These are phyloP conservation scores for Eulithis prunata DNA, from an alignment of 2,888 invertebrate species.

Conservation along the genomic window DNA sequence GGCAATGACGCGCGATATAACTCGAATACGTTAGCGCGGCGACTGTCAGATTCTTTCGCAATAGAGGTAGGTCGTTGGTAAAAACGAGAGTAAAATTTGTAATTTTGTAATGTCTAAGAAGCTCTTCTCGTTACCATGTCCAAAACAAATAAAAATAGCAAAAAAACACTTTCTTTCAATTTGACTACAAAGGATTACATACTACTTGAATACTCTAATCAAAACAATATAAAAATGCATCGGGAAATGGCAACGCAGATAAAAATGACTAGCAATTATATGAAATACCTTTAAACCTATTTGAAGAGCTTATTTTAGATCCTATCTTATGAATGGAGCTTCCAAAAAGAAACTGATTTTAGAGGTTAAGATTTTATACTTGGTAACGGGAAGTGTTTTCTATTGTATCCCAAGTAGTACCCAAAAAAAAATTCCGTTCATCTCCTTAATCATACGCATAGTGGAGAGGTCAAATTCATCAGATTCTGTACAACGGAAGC, in stretches of 20 bases:
- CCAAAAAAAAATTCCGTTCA: slow-evolving; percentile 10
- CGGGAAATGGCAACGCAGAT: no score
- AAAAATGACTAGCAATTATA: no score
- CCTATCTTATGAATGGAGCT: slow-evolving; percentile 13
- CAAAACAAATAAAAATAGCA: not conserved
- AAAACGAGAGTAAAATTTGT: slow-evolving; percentile 51
- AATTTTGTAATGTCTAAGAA: slow-evolving; percentile 53
- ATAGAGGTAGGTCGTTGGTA: not conserved
- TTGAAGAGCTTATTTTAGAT: slow-evolving; percentile 5
- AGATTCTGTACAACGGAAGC: slow-evolving; percentile 10
- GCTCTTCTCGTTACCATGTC: slow-evolving; percentile 22
- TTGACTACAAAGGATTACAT: no score
- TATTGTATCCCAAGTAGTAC: slow-evolving; percentile 5
- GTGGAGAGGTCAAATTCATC: slow-evolving; percentile 13
- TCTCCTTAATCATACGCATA: slow-evolving; percentile 4
- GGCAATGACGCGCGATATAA: no score
- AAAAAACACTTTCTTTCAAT: no score
- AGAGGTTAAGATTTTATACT: not conserved
- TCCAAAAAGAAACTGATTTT: slow-evolving; percentile 6
- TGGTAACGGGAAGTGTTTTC: slow-evolving; percentile 19
- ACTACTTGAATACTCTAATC: no score
- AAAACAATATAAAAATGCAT: no score
- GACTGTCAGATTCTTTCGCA: no score
- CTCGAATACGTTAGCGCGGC: no score
- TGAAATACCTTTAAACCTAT: not conserved